Evolutionary conservation across 2,113 vertebrate species (phyloP), one percentile per base, ranked within the genome.

Genomic region (Apeltes quadracus): DNA sequence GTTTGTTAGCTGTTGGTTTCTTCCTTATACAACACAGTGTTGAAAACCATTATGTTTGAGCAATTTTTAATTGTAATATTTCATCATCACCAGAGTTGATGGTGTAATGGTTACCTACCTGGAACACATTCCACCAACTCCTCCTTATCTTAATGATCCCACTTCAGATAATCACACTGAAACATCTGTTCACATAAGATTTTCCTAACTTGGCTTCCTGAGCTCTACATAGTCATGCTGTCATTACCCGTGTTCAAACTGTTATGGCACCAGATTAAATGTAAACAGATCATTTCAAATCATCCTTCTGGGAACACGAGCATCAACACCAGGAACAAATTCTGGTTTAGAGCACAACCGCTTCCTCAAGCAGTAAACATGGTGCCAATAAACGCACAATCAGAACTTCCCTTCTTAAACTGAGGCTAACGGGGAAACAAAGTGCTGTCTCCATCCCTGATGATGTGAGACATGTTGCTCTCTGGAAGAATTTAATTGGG

Each of bases 401-500:
- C 61, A 54, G 23, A 2, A 2, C 58, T 68, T 51, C 68, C 43
- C 27, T 34, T 53, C 65, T 69, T 56, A 81, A 84, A 56, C 12
- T 22, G 27, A 78, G 51, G 46, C 61, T 56, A 72, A 61, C 8
- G 50, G 72, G 9, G 8, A 4, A 18, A 44, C 22, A n/a, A 4
- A 9, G 14, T 32, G 63, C 71, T 38, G 55, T 53, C n/a, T n/a
- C 46, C 2, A 11, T 78, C 62, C 39, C 55, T 81, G 77, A 82
- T 61, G 64, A 86, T 51, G 61, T 69, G 64, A 72, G 58, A 70
- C 66, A 14, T 74, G 69, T 80, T 62, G 70, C 71, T 78, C 50
- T 89, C 57, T 75, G 69, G 72, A 69, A 79, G 59, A 58, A 75
- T 82, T 79, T 84, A 84, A 86, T 86, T 82, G 61, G 73, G 32